These are phyloP conservation scores for Agriopis aurantiaria DNA, from an alignment of 2,888 invertebrate species.

Conservation along the genomic window DNA sequence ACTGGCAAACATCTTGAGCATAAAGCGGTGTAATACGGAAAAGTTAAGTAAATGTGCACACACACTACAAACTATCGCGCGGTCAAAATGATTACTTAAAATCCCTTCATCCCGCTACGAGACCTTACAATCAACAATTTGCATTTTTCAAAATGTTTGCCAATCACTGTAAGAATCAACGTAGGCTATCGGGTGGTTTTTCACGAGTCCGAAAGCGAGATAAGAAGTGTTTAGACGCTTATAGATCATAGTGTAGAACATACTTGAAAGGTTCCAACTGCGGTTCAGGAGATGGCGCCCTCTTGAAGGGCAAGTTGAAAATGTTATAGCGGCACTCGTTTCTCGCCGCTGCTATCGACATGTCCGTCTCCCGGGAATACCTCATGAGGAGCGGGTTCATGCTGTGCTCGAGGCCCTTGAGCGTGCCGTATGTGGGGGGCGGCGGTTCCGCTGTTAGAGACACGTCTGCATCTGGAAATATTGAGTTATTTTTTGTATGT, in stretches of 20 bases:
- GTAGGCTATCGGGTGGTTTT: too few relatives aligned
- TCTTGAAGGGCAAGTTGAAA: constrained; percentile 87
- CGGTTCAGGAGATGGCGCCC: constrained; percentile 77
- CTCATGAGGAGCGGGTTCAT: constrained; percentile 96
- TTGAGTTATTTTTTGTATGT: neutral
- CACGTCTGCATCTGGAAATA: constrained; percentile 71
- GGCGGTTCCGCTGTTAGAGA: constrained; percentile 87
- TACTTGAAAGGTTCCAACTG: constrained; percentile 91
- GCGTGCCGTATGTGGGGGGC: constrained; percentile 91
- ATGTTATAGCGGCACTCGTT: constrained; percentile 93
- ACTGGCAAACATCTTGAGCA: too few relatives aligned
- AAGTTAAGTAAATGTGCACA: too few relatives aligned
- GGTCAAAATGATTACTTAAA: too few relatives aligned
- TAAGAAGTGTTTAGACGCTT: too few relatives aligned
- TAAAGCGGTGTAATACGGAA: too few relatives aligned
- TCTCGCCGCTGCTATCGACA: constrained; percentile 92
- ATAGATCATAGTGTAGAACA: constrained; percentile 36
- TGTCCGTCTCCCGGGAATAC: constrained; percentile 96
- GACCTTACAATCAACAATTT: too few relatives aligned
- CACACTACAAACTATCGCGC: too few relatives aligned
- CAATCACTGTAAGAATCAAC: too few relatives aligned
- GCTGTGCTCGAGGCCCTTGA: constrained; percentile 95
- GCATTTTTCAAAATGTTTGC: too few relatives aligned
- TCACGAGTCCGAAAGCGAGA: too few relatives aligned
- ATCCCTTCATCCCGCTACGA: too few relatives aligned